Evolutionary conservation across 2,797 vertebrate genomes (phyloP).

Genomic region (Ctenopoma kingsleyae): DNA sequence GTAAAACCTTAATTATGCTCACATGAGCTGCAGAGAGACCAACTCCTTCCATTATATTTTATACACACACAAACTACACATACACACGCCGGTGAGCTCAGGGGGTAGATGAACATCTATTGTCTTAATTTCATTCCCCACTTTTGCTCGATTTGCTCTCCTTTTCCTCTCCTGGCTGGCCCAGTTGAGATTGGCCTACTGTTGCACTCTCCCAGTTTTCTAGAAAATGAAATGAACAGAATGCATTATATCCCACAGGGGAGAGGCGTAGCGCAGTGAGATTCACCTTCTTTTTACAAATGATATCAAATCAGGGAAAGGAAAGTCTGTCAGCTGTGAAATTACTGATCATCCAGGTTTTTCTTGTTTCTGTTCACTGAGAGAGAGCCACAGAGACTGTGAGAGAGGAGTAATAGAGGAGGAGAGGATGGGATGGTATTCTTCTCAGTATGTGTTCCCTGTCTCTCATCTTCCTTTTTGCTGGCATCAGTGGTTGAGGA

Average conservation of each 20-base stretch:
- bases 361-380: conserved; percentile 78
- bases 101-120: conserved; percentile 67
- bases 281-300: conserved; percentile 81
- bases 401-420: conserved; percentile 35
- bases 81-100: conserved; percentile 40
- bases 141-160: conserved; percentile 72
- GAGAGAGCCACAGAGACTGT: conserved; percentile 32
- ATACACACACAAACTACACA: conserved; percentile 38
- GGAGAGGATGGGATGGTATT: conserved; percentile 43
- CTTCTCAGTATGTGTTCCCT: conserved; percentile 57
- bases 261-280: conserved; percentile 65
- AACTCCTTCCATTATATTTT: conserved; percentile 31
- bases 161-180: conserved; percentile 61
- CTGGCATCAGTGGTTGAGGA: conserved; percentile 66
- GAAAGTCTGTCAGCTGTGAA: conserved; percentile 87
- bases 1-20: conserved; percentile 57
- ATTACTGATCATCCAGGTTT: conserved; percentile 87
- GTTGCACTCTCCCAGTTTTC: conserved; percentile 60
- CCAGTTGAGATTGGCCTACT: conserved; percentile 63
- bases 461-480: conserved; percentile 44
- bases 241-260: conserved; percentile 68
- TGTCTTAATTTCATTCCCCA: conserved; percentile 79
- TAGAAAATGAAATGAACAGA: conserved; percentile 79
- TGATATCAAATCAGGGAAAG: conserved; percentile 82
- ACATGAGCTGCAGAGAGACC: conserved; percentile 27